Evolutionary conservation across 2,888 invertebrate species (phyloP).

Genomic region (Lithophane socia): DNA sequence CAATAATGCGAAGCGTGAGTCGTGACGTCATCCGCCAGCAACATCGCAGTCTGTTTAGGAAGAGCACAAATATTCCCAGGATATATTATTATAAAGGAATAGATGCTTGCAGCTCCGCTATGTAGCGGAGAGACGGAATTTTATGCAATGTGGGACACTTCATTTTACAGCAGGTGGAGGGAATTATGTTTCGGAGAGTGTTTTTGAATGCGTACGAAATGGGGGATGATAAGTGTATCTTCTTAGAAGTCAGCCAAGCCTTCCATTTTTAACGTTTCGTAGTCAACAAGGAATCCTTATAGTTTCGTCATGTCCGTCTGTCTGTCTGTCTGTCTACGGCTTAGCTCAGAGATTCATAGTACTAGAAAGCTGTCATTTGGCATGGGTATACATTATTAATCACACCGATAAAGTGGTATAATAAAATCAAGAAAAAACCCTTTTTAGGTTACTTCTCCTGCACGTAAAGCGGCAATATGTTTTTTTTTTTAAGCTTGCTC

Average conservation of each 20-base stretch:
- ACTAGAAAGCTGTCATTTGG: no score
- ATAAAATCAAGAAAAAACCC: no score
- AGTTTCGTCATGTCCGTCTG: no score
- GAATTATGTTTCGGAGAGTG: neutral
- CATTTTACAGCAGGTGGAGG: conserved; percentile 16
- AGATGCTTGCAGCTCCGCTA: conserved; percentile 24
- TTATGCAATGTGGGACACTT: conserved; percentile 9
- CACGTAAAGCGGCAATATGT: no score
- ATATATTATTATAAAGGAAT: conserved; percentile 45
- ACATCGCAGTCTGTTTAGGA: conserved; percentile 46
- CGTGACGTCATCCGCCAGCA: conserved; percentile 42
- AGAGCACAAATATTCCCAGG: conserved; percentile 42
- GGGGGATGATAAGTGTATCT: neutral
- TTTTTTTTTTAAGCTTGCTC: no score
- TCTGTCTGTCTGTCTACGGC: no score
- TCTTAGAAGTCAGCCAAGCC: no score
- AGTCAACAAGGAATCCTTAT: no score
- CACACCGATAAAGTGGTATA: no score
- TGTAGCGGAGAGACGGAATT: conserved; percentile 22
- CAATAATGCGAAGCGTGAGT: conserved; percentile 57
- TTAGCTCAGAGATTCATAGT: no score
- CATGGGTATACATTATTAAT: no score
- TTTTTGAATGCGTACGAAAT: neutral
- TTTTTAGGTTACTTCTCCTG: no score
- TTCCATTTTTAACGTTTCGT: neutral